These are phyloP conservation scores for Epizoanthus ramosus DNA, from an alignment of 92 coral and sea anemone genomes.

Conservation along the genomic window DNA sequence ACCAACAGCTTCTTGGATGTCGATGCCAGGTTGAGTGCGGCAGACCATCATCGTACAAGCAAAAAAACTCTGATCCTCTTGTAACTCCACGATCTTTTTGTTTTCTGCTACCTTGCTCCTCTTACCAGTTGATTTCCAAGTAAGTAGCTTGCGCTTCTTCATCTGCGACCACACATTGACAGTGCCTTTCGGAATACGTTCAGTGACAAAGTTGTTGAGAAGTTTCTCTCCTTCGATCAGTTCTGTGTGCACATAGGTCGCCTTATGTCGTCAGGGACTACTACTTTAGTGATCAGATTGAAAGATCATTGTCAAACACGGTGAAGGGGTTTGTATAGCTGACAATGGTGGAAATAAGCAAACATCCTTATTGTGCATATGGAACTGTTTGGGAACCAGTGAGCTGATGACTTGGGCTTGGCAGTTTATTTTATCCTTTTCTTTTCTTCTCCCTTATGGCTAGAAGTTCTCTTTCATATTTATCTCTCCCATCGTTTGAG, in stretches of 20 bases:
- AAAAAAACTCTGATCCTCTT: slow-evolving; percentile 58
- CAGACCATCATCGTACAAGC: slow-evolving; percentile 52
- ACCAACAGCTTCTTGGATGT: slow-evolving; percentile 58
- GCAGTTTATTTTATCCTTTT: background rate
- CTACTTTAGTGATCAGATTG: slow-evolving; percentile 50
- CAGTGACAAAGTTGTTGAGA: slow-evolving; percentile 26
- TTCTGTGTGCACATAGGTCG: slow-evolving; percentile 48
- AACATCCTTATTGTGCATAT: slow-evolving; percentile 37
- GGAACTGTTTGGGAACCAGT: slow-evolving; percentile 46
- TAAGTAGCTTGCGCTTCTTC: slow-evolving; percentile 50
- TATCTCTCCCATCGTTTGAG: slow-evolving; percentile 12
- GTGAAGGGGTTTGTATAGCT: slow-evolving; percentile 60
- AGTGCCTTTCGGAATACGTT: slow-evolving; percentile 21
- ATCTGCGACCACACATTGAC: slow-evolving; percentile 39
- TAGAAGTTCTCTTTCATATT: slow-evolving; percentile 11
- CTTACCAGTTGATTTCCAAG: slow-evolving; percentile 58
- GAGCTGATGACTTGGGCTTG: slow-evolving; percentile 20
- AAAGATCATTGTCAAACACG: slow-evolving; percentile 45
- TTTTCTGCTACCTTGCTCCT: slow-evolving; percentile 54
- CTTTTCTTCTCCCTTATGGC: background rate
- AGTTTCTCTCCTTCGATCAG: slow-evolving; percentile 35
- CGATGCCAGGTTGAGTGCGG: slow-evolving; percentile 53
- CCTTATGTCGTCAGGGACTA: slow-evolving; percentile 51
- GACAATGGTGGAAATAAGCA: slow-evolving; percentile 36
- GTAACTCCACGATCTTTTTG: slow-evolving; percentile 52